These are phyloP conservation scores for Leucania comma DNA, from an alignment of 2,888 invertebrate species.

Conservation along the genomic window DNA sequence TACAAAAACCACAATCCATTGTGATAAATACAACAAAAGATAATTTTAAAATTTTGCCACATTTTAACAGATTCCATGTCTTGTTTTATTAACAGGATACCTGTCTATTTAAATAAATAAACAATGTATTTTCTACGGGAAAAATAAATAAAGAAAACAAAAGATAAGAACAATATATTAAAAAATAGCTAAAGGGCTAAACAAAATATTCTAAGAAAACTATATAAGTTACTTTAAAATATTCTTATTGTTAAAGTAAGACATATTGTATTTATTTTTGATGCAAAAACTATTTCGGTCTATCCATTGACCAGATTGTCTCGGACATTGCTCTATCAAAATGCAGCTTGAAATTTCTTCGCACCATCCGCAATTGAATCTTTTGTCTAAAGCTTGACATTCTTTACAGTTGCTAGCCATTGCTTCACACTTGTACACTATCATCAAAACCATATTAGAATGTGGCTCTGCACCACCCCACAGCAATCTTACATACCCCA, in stretches of 20 bases:
- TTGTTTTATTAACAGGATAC: background rate
- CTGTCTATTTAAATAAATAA: background rate
- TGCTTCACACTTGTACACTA: conserved; percentile 67
- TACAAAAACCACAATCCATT: no score
- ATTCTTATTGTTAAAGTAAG: background rate
- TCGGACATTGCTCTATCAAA: conserved; percentile 67
- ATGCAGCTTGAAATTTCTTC: conserved; percentile 58
- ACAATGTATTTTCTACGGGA: background rate
- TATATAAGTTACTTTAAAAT: background rate
- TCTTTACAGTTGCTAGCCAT: conserved; percentile 62
- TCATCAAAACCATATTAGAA: conserved; percentile 70
- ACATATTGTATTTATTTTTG: background rate
- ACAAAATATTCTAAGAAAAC: conserved; percentile 1
- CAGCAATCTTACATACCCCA: conserved; percentile 65
- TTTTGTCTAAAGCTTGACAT: conserved; percentile 64
- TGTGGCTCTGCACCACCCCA: conserved; percentile 73
- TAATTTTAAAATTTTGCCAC: background rate
- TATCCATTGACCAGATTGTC: conserved; percentile 41
- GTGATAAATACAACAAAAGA: no score
- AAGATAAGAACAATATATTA: background rate
- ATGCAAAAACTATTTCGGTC: conserved; percentile 36
- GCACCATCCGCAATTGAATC: conserved; percentile 71
- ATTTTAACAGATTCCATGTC: background rate
- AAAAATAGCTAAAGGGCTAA: no score
- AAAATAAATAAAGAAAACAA: background rate